phyloP scores from a whole-genome alignment of 2,797 vertebrate species.

The Nyctibius grandis region DNA sequence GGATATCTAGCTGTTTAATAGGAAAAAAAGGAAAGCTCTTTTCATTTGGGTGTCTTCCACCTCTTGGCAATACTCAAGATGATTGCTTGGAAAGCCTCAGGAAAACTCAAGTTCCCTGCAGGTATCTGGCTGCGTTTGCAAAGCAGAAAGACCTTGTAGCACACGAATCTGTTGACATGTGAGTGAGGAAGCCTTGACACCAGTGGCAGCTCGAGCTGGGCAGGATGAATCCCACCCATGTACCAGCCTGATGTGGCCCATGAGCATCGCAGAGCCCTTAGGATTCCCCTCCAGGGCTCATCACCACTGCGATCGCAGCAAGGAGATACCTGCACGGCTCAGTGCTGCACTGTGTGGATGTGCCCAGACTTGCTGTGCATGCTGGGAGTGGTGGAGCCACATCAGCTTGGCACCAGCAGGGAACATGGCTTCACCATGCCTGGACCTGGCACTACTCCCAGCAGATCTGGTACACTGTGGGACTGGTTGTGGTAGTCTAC shows the following conservation, averaged over 20 bases:
- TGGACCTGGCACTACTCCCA: fast-evolving
- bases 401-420: fast-evolving
- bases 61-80: not conserved
- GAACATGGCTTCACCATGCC: no score
- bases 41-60: not conserved
- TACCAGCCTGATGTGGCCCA: not conserved
- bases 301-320: not conserved
- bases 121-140: not conserved
- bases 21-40: not conserved
- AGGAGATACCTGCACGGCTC: not conserved
- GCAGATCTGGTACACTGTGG: not conserved
- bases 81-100: not conserved
- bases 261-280: not conserved
- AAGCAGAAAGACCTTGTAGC: not conserved
- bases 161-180: not conserved
- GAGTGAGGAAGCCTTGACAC: not conserved
- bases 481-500: not conserved
- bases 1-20: not conserved
- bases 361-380: not conserved
- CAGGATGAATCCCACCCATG: not conserved
- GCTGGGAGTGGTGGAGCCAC: fast-evolving
- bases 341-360: fast-evolving
- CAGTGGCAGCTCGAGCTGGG: not conserved
- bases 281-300: not conserved
- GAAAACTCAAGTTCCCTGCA: not conserved